Evolutionary conservation across 92 coral and sea anemone genomes (phyloP).

Genomic region (Isaurus tuberculatus): DNA sequence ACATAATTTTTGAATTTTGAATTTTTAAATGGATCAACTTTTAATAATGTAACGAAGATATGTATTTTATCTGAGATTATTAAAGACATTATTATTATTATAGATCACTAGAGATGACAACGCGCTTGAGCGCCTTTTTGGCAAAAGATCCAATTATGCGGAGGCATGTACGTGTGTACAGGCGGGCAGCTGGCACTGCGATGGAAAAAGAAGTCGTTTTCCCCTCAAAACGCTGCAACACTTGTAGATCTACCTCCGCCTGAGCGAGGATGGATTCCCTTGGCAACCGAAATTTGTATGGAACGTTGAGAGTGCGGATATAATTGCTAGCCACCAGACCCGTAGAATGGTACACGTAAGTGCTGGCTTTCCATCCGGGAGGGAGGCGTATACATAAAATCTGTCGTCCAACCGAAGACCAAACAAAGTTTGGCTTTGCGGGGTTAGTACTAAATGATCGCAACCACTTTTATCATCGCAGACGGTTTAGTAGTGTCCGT

Average conservation of each 20-base stretch:
- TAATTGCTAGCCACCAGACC: conserved; percentile 34
- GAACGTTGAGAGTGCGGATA: conserved; percentile 54
- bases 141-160: conserved; percentile 40
- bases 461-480: conserved; percentile 79
- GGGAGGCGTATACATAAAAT: neutral
- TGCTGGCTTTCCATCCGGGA: conserved; percentile 84
- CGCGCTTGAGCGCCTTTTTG: conserved; percentile 30
- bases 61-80: no score
- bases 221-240: conserved; percentile 65
- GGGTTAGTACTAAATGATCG: conserved; percentile 58
- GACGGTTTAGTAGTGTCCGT: conserved; percentile 66
- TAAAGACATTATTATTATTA: no score
- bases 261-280: conserved; percentile 27
- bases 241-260: conserved; percentile 7
- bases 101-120: no score
- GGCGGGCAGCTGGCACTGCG: conserved; percentile 61
- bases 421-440: conserved; percentile 62
- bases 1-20: no score
- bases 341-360: conserved; percentile 61
- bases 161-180: conserved; percentile 54
- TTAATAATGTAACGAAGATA: no score
- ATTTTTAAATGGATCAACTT: no score
- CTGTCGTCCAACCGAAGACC: conserved; percentile 66
- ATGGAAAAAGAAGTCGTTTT: conserved; percentile 72
- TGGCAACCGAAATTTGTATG: conserved; percentile 56